These are phyloP conservation scores for Diplodus sargus DNA, from an alignment of 2,797 vertebrate species.

Conservation along the genomic window DNA sequence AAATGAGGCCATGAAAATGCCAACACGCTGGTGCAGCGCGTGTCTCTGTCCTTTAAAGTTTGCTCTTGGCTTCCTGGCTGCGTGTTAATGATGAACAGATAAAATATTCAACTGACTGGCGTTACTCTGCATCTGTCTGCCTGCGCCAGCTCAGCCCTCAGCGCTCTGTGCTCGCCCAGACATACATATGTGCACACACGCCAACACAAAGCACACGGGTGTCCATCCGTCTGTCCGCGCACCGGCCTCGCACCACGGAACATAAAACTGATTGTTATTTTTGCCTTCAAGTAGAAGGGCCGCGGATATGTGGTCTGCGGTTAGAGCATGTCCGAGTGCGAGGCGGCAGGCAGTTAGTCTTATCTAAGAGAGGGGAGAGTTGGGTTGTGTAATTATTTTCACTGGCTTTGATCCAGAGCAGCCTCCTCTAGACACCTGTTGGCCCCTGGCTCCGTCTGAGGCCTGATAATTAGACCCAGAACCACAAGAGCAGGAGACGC, in stretches of 20 bases:
- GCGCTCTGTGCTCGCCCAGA: constrained; percentile 12
- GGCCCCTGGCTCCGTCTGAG: constrained; percentile 73
- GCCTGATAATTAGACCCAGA: constrained; percentile 78
- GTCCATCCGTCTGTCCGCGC: constrained; percentile 17
- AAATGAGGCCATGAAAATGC: constrained; percentile 75
- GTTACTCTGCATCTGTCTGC: constrained; percentile 58
- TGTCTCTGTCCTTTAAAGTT: constrained; percentile 74
- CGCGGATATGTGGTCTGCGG: constrained; percentile 44
- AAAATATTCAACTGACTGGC: constrained; percentile 79
- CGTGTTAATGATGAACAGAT: constrained; percentile 81
- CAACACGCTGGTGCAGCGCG: constrained; percentile 59
- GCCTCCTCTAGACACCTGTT: constrained; percentile 82
- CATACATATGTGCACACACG: constrained; percentile 24
- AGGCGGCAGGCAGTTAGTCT: constrained; percentile 62
- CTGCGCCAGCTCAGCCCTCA: constrained; percentile 20
- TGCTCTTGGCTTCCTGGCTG: constrained; percentile 72
- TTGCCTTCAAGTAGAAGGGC: constrained; percentile 44
- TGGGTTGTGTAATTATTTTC: constrained; percentile 81
- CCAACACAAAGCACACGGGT: constrained; percentile 7
- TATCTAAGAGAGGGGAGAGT: constrained; percentile 61
- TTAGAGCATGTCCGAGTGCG: constrained; percentile 51
- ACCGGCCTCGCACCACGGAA: constrained; percentile 9
- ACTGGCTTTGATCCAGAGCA: constrained; percentile 84
- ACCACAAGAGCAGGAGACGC: constrained; percentile 46
- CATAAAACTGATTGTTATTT: constrained; percentile 36